phyloP scores from a whole-genome alignment of 2,113 vertebrate species.

The Limnothrissa miodon region DNA sequence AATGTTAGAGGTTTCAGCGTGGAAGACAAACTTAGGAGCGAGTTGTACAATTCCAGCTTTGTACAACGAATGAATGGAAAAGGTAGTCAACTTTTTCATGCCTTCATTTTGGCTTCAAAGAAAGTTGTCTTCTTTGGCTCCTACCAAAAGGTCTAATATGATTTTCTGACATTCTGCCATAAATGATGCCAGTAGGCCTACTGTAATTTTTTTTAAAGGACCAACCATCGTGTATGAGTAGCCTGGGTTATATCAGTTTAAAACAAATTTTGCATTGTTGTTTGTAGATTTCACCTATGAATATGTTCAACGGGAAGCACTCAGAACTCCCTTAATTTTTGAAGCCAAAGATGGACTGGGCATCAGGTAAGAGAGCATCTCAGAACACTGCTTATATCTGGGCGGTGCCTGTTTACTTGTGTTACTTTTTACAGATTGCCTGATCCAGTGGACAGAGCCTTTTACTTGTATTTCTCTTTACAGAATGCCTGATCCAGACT shows the following conservation, averaged over 20 bases:
- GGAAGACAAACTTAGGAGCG: constrained; percentile 89
- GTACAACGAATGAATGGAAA: constrained; percentile 89
- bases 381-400: not conserved
- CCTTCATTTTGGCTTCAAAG: not conserved
- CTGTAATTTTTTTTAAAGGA: no score
- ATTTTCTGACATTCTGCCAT: not conserved
- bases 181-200: no score
- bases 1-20: constrained; percentile 89
- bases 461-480: constrained; percentile 33
- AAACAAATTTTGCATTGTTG: constrained; percentile 31
- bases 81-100: constrained; percentile 68
- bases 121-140: not conserved
- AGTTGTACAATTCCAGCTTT: constrained; percentile 79
- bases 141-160: not conserved
- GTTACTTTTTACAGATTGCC: no score
- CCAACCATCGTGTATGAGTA: no score
- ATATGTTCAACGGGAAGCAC: constrained; percentile 93
- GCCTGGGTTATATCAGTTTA: not conserved
- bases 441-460: no score
- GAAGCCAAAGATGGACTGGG: constrained; percentile 90
- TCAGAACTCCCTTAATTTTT: constrained; percentile 88
- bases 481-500: constrained; percentile 94
- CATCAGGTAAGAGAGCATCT: no score
- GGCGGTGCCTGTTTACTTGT: constrained; percentile 26
- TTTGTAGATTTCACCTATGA: constrained; percentile 93